Conservation (phyloP, 2,888 invertebrate species). For the Trissonchulus sp. region DNA sequence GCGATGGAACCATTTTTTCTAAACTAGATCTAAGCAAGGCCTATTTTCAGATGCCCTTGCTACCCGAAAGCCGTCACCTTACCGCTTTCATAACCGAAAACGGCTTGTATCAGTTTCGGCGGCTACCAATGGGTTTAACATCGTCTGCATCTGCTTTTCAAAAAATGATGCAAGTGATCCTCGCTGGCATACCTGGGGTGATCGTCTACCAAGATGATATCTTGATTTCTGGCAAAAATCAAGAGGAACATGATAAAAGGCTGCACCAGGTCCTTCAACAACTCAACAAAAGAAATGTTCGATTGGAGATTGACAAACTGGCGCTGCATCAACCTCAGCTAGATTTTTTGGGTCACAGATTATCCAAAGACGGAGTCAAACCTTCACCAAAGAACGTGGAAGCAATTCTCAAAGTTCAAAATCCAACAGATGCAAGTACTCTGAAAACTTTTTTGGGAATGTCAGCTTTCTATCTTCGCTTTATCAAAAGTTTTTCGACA, state of each 20-base stretch:
- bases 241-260: conserved; percentile 4
- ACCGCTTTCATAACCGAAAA: conserved; percentile 4
- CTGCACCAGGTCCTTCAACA: neutral
- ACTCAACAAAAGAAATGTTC: neutral
- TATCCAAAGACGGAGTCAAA: neutral
- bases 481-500: neutral
- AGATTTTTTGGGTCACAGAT: neutral
- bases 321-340: neutral
- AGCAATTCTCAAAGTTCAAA: neutral
- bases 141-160: neutral
- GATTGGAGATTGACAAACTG: neutral
- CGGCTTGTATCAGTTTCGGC: neutral
- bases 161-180: neutral
- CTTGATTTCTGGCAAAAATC: neutral
- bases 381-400: neutral
- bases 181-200: neutral
- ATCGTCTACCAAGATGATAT: conserved; percentile 4
- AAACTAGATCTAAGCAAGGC: neutral
- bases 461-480: neutral
- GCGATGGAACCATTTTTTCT: neutral
- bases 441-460: neutral
- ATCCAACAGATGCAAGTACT: neutral
- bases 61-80: neutral
- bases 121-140: neutral
- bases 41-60: neutral